Conservation (phyloP, 2,888 invertebrate species). For the Coleophora flavipennella region DNA sequence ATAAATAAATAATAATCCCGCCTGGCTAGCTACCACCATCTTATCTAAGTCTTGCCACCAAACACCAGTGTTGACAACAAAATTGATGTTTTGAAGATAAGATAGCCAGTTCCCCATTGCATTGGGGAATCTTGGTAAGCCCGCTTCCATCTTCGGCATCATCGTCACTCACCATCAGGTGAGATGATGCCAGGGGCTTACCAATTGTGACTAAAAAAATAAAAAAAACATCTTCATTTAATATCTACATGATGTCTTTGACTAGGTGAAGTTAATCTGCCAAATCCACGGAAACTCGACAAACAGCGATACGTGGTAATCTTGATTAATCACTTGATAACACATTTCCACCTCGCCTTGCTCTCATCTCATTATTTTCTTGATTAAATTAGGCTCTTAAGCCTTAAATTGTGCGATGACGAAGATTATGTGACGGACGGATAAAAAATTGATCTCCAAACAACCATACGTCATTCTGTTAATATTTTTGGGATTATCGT, state of each 20-base stretch:
- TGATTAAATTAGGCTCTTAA: slow-evolving; percentile 9
- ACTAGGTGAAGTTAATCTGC: slow-evolving; percentile 35
- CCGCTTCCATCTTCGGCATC: too few relatives aligned
- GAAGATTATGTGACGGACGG: not conserved
- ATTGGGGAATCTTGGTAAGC: too few relatives aligned
- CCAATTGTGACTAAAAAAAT: too few relatives aligned
- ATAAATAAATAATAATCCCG: too few relatives aligned
- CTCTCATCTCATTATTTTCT: slow-evolving; percentile 8
- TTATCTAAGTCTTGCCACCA: too few relatives aligned
- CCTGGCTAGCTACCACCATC: too few relatives aligned
- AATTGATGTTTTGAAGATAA: too few relatives aligned
- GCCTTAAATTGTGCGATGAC: slow-evolving; percentile 2
- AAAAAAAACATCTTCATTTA: too few relatives aligned
- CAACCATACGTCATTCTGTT: not conserved
- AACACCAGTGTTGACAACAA: too few relatives aligned
- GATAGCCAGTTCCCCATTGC: too few relatives aligned
- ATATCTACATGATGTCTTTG: not conserved
- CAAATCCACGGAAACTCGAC: slow-evolving; percentile 49
- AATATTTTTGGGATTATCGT: not conserved
- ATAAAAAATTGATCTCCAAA: not conserved
- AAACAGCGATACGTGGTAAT: slow-evolving; percentile 54
- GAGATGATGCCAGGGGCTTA: too few relatives aligned
- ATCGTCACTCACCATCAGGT: too few relatives aligned
- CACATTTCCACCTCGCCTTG: slow-evolving; percentile 13
- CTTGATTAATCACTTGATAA: slow-evolving; percentile 51